Conservation (phyloP, 2,888 invertebrate genomes). For the Meteorus cinctellus region DNA sequence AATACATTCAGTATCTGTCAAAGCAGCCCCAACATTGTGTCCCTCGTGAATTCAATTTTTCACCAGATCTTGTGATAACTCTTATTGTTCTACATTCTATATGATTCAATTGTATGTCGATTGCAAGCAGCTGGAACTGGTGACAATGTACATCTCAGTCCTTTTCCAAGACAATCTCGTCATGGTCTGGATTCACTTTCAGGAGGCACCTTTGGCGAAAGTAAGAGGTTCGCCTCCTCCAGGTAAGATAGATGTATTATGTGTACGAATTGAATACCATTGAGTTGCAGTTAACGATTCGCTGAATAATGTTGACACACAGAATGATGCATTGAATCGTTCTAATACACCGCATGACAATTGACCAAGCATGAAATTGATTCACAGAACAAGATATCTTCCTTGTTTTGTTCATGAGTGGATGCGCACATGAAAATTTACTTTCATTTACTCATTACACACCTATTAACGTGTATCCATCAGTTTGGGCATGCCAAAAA, state of each 20-base stretch:
- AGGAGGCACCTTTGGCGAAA: conserved; percentile 71
- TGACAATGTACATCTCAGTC: conserved; percentile 49
- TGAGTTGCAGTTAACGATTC: neutral
- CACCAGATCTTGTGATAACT: neutral
- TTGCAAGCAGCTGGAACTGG: conserved; percentile 22
- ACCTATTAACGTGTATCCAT: neutral
- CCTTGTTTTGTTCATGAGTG: conserved; percentile 2
- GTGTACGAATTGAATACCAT: neutral
- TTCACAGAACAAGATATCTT: neutral
- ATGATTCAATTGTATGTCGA: conserved; percentile 1
- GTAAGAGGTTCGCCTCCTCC: conserved; percentile 70
- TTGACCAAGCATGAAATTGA: neutral
- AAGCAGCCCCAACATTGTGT: neutral
- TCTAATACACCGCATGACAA: neutral
- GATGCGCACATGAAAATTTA: neutral
- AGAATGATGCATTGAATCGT: neutral
- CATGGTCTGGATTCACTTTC: conserved; percentile 72
- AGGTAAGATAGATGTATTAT: conserved; percentile 58
- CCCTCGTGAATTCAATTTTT: neutral
- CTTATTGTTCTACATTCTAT: neutral
- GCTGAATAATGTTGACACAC: neutral
- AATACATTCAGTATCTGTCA: neutral
- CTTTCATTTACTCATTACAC: neutral
- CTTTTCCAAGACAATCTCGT: conserved; percentile 62
- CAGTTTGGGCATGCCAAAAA: no score